phyloP scores from a whole-genome alignment of 1,140 invertebrate species.

The Conus ventricosus region DNA sequence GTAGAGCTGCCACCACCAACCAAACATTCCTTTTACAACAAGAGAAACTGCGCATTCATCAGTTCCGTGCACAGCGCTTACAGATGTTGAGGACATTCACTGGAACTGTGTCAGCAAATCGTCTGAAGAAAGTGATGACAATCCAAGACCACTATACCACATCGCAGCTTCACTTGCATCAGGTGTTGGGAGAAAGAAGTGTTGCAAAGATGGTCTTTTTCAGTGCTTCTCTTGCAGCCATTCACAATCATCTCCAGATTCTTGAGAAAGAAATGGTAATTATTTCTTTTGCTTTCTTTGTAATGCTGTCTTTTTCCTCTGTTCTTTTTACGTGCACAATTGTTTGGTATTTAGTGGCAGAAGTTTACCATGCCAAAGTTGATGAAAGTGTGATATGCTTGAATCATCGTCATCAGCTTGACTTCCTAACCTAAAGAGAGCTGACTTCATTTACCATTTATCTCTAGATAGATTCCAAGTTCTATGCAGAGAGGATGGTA shows the following conservation, averaged over 20 bases:
- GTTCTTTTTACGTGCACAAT: no score
- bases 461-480: no score
- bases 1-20: conserved; percentile 1
- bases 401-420: no score
- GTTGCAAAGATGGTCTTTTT: conserved; percentile 30
- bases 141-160: background rate
- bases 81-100: conserved; percentile 33
- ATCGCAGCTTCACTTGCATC: conserved; percentile 6
- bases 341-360: no score
- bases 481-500: no score
- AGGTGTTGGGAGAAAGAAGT: conserved; percentile 19
- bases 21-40: background rate
- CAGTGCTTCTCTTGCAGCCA: conserved; percentile 4
- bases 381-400: no score
- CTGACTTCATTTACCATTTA: no score
- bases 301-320: no score
- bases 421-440: no score
- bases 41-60: conserved; percentile 19
- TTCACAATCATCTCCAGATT: conserved; percentile 23
- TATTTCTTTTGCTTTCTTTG: background rate
- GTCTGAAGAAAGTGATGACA: conserved; percentile 27
- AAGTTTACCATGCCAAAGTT: no score
- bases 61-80: background rate
- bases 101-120: conserved; percentile 12
- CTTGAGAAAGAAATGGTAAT: conserved; percentile 30